Percentiles rank a stretch among this genome's conserved stretches.
These are phyloP conservation scores for Lepus timidus DNA, from an alignment of 2,113 vertebrate species.

Conservation along the genomic window DNA sequence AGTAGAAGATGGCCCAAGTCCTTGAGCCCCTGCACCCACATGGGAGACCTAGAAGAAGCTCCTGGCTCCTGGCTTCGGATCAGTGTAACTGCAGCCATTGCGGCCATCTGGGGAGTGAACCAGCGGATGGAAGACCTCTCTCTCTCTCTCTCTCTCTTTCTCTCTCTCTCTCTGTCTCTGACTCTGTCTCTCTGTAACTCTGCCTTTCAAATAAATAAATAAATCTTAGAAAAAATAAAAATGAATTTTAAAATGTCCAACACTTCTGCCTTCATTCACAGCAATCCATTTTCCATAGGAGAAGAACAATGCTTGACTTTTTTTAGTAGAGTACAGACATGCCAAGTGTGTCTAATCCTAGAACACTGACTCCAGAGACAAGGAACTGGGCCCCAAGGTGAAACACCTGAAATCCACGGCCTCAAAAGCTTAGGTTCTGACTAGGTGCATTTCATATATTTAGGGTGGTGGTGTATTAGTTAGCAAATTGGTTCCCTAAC, in stretches of 20 bases:
- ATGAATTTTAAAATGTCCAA: background rate
- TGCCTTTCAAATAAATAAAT: no score
- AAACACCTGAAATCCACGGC: background rate
- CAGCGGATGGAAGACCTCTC: no score
- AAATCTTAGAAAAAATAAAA: no score
- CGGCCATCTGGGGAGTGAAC: no score
- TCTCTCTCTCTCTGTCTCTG: no score
- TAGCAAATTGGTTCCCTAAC: slow-evolving; percentile 8
- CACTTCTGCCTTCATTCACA: background rate
- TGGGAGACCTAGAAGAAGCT: no score
- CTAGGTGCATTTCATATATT: background rate
- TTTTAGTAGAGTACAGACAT: background rate
- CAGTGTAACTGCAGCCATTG: no score
- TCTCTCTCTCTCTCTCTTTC: no score
- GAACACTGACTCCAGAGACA: slow-evolving; percentile 14
- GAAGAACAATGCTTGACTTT: background rate
- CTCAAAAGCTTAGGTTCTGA: slow-evolving; percentile 18
- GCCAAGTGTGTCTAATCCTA: background rate
- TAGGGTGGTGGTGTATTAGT: background rate
- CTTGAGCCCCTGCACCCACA: no score
- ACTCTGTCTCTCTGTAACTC: no score
- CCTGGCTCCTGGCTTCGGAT: no score
- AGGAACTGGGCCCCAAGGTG: background rate
- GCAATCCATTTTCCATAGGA: background rate
- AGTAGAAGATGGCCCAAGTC: no score